Base-by-base conservation (phyloP, 2,888 invertebrate genomes). In the Frankliniella fusca region DNA sequence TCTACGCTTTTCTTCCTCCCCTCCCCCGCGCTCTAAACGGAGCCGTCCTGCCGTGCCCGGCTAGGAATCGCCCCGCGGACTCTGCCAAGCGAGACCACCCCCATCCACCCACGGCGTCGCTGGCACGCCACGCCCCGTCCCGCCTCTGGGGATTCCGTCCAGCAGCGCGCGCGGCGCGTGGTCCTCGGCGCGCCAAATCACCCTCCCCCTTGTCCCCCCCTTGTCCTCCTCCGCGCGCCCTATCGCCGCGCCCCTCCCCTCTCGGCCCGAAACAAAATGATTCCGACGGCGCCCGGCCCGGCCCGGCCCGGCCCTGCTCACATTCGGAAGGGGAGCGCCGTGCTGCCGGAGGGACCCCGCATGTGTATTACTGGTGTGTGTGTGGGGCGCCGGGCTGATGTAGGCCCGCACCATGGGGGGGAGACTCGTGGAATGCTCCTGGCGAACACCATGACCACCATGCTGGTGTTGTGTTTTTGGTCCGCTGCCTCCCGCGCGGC, bases 131-230 rank as follows among this genome's bases (percentile, higher is more conserved):
- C 23, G n/a, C 70, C 20, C 70, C 70, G 70, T 27, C 70, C 7
- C 70, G 70, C 70, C 70, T 27, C 70, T 27, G 70, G 70, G 70
- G 70, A 76, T 76, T 23, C 70, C 70, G 70, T 76, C 70, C 70
- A 12, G 70, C 70, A 61, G 20, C 27, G 38, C 38, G 38, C 38
- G n/a, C n/a, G n/a, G n/a, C n/a, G 11, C 70, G 70, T 70, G 23
- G 70, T 70, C 70, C 54, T 12, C 54, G n/a, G 20, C 61, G 61
- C 61, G 61, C 61, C 70, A 76, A 76, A 76, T 76, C 70, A 76
- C 70, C 70, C 27, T 27, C 12, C 70, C 70, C 12, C 70, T 27
- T 38, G 38, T 38, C 38, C 38, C 38, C 38, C 5, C 38, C 38
- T 5, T 5, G 38, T 38, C 38, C 38, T 5, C 38, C 54, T 15